phyloP scores from a whole-genome alignment of 2,113 vertebrate genomes.

The Heterocephalus glaber region DNA sequence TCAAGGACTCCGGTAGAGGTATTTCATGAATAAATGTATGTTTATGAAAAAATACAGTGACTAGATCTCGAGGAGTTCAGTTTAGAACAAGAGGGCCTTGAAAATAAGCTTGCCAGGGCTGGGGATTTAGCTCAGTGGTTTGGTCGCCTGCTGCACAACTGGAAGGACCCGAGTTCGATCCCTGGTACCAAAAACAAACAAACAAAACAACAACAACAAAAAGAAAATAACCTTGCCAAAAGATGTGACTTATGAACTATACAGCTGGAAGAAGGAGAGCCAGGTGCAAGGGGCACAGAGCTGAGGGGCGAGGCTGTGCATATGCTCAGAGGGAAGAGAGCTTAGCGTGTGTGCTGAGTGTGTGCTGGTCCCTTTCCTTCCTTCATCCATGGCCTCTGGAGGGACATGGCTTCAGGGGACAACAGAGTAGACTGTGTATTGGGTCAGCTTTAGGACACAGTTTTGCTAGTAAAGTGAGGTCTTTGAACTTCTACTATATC shows the following conservation, averaged over 20 bases:
- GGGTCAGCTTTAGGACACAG: background rate
- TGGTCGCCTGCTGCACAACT: too few relatives aligned
- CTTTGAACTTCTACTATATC: background rate
- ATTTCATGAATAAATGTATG: slow-evolving; percentile 75
- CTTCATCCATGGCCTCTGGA: background rate
- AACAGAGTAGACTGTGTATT: rapidly evolving
- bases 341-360: background rate
- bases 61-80: background rate
- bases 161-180: too few relatives aligned
- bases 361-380: too few relatives aligned
- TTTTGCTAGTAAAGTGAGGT: background rate
- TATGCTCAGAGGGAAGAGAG: too few relatives aligned
- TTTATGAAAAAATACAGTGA: slow-evolving; percentile 24
- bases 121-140: too few relatives aligned
- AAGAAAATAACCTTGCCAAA: background rate
- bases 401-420: rapidly evolving
- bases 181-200: too few relatives aligned
- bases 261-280: background rate
- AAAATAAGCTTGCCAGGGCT: too few relatives aligned
- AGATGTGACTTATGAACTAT: too few relatives aligned
- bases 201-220: too few relatives aligned
- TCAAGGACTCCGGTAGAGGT: slow-evolving; percentile 62
- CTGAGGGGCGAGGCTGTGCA: rapidly evolving
- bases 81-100: background rate
- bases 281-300: background rate